Percentiles rank a stretch among this genome's conserved stretches.
Evolutionary conservation across 2,113 vertebrate genomes (phyloP).

Genomic region (Pluvialis apricaria): DNA sequence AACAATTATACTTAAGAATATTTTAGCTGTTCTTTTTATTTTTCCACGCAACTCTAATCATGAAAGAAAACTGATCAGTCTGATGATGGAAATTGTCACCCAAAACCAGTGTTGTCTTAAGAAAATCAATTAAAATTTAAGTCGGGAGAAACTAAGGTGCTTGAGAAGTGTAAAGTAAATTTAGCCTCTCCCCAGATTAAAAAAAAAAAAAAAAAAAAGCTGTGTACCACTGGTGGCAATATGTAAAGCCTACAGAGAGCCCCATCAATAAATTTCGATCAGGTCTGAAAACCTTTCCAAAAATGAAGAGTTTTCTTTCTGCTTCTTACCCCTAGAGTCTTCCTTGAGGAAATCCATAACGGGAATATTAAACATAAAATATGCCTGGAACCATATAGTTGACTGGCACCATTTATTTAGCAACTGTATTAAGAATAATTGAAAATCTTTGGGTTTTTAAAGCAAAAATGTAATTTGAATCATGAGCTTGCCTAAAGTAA

Average conservation of each 20-base stretch:
- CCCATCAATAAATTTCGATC: background rate
- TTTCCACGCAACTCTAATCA: background rate
- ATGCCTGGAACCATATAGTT: background rate
- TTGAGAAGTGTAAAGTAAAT: background rate
- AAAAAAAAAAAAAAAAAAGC: too few species aligned
- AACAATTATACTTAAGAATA: background rate
- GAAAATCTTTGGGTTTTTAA: background rate
- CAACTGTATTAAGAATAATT: background rate
- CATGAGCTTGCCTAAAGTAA: background rate
- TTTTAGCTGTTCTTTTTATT: background rate
- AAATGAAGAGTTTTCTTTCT: background rate
- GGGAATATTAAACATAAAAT: background rate
- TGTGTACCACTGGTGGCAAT: background rate
- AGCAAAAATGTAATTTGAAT: background rate
- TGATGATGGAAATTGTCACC: background rate
- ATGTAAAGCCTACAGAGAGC: background rate
- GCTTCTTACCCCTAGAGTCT: background rate
- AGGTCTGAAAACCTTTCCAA: background rate
- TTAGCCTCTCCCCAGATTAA: background rate
- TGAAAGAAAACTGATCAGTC: background rate
- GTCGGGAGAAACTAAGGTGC: background rate
- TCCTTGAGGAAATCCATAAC: background rate
- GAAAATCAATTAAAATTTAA: background rate
- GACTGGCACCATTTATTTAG: background rate
- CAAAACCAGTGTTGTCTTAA: background rate